phyloP scores from a whole-genome alignment of 2,797 vertebrate genomes.

The Mastacembelus armatus region DNA sequence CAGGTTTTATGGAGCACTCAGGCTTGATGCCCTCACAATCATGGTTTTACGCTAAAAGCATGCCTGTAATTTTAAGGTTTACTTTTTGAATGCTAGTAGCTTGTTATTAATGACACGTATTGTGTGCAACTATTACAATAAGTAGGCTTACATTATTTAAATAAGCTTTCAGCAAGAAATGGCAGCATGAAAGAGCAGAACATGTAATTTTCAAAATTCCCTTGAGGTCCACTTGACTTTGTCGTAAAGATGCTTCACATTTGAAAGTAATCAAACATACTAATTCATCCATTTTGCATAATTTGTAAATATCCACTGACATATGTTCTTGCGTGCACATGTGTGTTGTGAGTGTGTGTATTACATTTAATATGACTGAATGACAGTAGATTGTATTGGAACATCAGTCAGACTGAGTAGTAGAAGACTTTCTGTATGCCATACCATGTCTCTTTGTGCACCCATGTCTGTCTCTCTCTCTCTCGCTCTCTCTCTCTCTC shows the following conservation, averaged over 20 bases:
- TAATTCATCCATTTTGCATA: background rate
- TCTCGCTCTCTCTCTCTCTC: no score
- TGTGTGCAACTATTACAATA: background rate
- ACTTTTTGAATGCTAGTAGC: slow-evolving; percentile 1
- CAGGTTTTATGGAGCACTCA: slow-evolving; percentile 34
- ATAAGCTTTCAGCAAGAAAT: slow-evolving; percentile 9
- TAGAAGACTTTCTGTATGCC: slow-evolving; percentile 33
- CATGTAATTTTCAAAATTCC: slow-evolving; percentile 2
- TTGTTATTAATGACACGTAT: slow-evolving; percentile 1
- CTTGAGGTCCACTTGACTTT: background rate
- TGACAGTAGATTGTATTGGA: slow-evolving; percentile 49
- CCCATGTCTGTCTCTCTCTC: background rate
- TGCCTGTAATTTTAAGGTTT: slow-evolving; percentile 18
- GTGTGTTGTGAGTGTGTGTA: background rate
- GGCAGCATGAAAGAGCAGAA: background rate
- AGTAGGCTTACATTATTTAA: background rate
- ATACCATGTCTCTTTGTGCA: slow-evolving; percentile 18
- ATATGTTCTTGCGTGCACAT: background rate
- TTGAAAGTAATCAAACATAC: background rate
- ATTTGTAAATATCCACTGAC: no score
- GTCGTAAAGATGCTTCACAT: no score
- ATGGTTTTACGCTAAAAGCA: slow-evolving; percentile 29
- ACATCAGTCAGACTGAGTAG: slow-evolving; percentile 53
- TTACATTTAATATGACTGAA: slow-evolving; percentile 39
- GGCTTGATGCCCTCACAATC: background rate